Percentiles rank a stretch among this genome's conserved stretches.
Conservation (phyloP, 2,888 invertebrate genomes). For the Drosophila crucigera region DNA sequence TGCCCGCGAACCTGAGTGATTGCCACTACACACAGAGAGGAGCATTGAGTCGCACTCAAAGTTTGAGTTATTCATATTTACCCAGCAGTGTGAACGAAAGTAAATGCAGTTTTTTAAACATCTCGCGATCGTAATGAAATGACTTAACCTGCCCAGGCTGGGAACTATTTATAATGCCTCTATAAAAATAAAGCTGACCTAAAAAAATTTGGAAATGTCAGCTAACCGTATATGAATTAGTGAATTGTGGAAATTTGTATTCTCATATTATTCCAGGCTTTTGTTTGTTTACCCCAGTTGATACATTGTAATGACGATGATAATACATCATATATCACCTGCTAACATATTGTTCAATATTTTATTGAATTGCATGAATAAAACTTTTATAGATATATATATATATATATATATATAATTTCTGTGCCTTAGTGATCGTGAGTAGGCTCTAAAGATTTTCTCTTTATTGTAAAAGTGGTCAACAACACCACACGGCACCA, state of each 20-base stretch:
- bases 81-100: conserved; percentile 10
- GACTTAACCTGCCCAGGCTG: background rate
- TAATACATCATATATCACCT: background rate
- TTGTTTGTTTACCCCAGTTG: background rate
- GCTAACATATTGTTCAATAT: background rate
- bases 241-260: background rate
- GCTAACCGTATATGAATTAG: background rate
- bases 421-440: too few species aligned
- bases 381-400: background rate
- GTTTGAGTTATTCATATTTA: background rate
- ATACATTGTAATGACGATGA: background rate
- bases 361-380: background rate
- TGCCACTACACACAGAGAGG: background rate
- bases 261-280: background rate
- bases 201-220: background rate
- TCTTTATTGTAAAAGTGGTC: too few species aligned
- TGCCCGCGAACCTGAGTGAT: background rate
- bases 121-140: background rate
- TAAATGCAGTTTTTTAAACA: conserved; percentile 3
- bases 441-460: too few species aligned
- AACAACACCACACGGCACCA: too few species aligned
- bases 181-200: background rate
- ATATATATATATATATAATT: background rate
- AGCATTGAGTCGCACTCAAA: background rate
- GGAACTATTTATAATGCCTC: background rate